Conservation (phyloP, 1,140 invertebrate genomes). For the Hesperophylax magnus region DNA sequence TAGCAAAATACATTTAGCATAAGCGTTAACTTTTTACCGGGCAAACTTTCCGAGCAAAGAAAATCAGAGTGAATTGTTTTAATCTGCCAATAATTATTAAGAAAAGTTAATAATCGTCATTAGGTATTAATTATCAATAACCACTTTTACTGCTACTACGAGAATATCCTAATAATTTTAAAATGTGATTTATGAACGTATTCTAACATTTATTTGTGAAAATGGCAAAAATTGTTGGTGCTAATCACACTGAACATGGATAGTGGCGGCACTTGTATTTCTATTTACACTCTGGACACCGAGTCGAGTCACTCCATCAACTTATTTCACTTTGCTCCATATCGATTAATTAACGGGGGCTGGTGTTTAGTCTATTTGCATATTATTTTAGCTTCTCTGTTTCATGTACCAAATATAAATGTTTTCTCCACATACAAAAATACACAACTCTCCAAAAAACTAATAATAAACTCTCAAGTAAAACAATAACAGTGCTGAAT, state of each 20-base stretch:
- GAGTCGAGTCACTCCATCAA: neutral
- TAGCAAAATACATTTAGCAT: no score
- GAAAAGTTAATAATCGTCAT: neutral
- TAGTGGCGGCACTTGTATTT: neutral
- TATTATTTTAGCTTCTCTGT: neutral
- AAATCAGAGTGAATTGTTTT: no score
- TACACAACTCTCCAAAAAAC: constrained; percentile 9
- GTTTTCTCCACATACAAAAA: constrained; percentile 23
- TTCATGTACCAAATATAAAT: constrained; percentile 19
- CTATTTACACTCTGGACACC: neutral
- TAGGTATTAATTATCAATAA: no score
- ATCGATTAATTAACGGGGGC: neutral
- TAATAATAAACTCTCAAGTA: neutral
- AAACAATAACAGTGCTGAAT: no score
- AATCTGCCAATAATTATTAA: neutral
- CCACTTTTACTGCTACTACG: no score
- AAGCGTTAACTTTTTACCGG: no score
- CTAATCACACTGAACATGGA: constrained; percentile 14
- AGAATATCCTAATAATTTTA: no score
- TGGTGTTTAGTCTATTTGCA: neutral
- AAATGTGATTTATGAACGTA: no score
- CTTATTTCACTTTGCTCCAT: neutral
- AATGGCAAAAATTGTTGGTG: constrained; percentile 6
- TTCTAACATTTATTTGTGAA: constrained; percentile 4
- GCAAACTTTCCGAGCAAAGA: no score